phyloP scores from a whole-genome alignment of 2,113 vertebrate genomes.

The Tachuris rubrigastra region DNA sequence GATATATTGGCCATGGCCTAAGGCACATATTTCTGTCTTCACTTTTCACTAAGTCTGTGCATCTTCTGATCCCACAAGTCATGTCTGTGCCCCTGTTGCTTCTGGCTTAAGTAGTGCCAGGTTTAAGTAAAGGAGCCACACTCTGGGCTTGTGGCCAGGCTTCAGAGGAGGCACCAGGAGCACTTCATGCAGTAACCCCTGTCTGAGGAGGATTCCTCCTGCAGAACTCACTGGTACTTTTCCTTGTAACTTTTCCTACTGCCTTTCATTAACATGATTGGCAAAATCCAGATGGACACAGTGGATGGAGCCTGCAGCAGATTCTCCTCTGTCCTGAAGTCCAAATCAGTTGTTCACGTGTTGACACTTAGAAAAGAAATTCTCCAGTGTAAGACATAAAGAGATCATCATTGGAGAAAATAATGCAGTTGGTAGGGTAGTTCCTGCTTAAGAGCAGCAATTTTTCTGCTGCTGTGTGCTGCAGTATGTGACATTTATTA shows the following conservation, averaged over 20 bases:
- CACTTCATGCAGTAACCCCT: background rate
- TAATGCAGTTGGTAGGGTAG: fast-evolving
- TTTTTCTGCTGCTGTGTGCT: background rate
- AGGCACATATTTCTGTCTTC: background rate
- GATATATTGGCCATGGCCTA: background rate
- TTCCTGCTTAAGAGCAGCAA: background rate
- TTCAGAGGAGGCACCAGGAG: background rate
- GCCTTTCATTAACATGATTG: background rate
- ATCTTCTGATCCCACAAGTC: background rate
- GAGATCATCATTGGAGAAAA: background rate
- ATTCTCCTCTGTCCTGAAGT: background rate
- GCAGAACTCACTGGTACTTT: background rate
- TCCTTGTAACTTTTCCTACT: background rate
- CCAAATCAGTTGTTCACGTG: background rate
- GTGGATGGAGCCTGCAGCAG: background rate
- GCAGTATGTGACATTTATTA: background rate
- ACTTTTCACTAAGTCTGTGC: background rate
- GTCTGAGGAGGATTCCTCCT: background rate
- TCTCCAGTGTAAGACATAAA: background rate
- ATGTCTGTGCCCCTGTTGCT: background rate
- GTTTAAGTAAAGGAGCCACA: background rate
- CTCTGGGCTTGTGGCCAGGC: background rate
- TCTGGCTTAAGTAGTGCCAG: background rate
- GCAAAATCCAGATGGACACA: background rate
- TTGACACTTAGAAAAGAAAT: background rate